Percentiles rank a stretch among this genome's conserved stretches.
phyloP scores from a whole-genome alignment of 2,797 vertebrate species.

The Lerista edwardsae region DNA sequence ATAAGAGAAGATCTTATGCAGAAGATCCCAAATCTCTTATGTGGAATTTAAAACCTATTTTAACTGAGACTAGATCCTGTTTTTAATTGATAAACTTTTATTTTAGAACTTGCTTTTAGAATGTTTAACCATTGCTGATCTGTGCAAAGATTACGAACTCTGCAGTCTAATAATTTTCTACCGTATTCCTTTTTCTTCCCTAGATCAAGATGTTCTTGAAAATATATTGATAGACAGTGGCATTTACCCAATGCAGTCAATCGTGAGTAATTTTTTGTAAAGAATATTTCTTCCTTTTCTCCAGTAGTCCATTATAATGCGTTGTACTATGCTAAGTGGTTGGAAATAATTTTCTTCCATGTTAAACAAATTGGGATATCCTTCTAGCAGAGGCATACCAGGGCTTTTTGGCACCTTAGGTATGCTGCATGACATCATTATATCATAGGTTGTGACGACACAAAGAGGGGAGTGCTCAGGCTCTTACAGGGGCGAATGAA shows the following conservation, averaged over 20 bases:
- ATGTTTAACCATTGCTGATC: neutral
- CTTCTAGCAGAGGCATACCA: too few species aligned
- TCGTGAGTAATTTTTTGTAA: constrained; percentile 80
- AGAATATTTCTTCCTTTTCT: constrained; percentile 8
- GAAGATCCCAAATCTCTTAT: neutral
- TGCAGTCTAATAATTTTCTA: neutral
- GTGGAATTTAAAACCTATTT: neutral
- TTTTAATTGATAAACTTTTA: neutral
- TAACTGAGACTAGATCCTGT: too few species aligned
- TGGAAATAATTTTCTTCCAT: neutral
- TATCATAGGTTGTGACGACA: too few species aligned
- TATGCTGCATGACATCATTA: too few species aligned
- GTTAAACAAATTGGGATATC: neutral
- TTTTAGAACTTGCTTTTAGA: neutral
- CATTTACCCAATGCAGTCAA: constrained; percentile 78
- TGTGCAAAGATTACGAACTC: neutral
- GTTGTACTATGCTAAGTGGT: neutral
- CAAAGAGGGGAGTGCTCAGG: too few species aligned
- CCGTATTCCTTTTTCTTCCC: constrained; percentile 45
- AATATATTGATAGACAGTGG: constrained; percentile 86
- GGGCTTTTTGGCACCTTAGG: too few species aligned
- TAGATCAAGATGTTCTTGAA: constrained; percentile 93
- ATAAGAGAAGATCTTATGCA: neutral
- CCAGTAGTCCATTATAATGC: neutral
- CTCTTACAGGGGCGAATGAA: too few species aligned